Evolutionary conservation across 2,797 vertebrate species (phyloP).

Genomic region (Yasuhikotakia modesta): DNA sequence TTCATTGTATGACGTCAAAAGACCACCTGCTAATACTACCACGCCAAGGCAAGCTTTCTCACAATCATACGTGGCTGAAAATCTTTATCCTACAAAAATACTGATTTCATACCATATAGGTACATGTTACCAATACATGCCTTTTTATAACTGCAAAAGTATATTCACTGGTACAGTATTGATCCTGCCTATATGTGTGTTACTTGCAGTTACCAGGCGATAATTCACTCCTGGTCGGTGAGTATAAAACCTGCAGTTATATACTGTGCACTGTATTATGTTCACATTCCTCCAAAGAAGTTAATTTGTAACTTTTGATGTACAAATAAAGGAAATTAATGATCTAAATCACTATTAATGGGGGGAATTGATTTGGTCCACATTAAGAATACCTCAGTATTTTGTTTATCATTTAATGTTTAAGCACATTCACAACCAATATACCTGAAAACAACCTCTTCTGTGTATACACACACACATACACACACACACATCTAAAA

Average conservation of each 20-base stretch:
- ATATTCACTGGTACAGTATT: slow-evolving; percentile 11
- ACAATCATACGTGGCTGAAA: slow-evolving; percentile 32
- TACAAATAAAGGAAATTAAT: slow-evolving; percentile 8
- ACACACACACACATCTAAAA: slow-evolving; percentile 33
- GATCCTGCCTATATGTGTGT: slow-evolving; percentile 11
- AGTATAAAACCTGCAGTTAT: slow-evolving; percentile 37
- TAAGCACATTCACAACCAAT: slow-evolving; percentile 41
- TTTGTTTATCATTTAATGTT: slow-evolving; percentile 49
- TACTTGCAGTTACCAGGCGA: slow-evolving; percentile 1
- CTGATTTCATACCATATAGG: slow-evolving; percentile 52
- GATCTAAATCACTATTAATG: slow-evolving; percentile 12
- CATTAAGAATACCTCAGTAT: slow-evolving; percentile 48
- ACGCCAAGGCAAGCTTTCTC: slow-evolving; percentile 45
- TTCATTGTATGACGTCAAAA: slow-evolving; percentile 39
- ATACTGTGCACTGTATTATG: slow-evolving; percentile 21
- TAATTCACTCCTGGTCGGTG: not conserved
- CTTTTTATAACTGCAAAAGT: slow-evolving; percentile 51
- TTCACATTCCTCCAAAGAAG: slow-evolving; percentile 41
- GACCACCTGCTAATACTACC: slow-evolving; percentile 23
- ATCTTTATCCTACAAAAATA: slow-evolving; percentile 59
- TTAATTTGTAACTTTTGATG: slow-evolving; percentile 13
- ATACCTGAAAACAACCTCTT: slow-evolving; percentile 50
- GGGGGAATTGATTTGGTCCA: slow-evolving; percentile 53
- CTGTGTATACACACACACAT: not conserved
- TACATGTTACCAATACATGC: slow-evolving; percentile 52